Evolutionary conservation across 2,888 invertebrate genomes (phyloP).

Genomic region (Lithodes maja): DNA sequence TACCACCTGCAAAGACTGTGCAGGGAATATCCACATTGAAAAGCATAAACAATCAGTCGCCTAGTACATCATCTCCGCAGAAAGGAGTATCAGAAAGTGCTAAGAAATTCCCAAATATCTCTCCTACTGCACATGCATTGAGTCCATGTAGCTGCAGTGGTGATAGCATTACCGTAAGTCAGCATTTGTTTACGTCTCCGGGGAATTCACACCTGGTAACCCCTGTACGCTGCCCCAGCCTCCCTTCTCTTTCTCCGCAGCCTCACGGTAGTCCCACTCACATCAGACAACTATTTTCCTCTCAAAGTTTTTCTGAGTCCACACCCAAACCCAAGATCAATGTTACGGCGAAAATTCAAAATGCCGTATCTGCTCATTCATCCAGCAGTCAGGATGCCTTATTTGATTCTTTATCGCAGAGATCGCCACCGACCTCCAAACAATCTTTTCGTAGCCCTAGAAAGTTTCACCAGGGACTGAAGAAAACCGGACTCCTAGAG

Average conservation of each 20-base stretch:
- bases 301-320: background rate
- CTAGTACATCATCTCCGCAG: background rate
- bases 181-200: background rate
- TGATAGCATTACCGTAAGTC: background rate
- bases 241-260: background rate
- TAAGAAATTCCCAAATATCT: background rate
- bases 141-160: background rate
- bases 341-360: background rate
- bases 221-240: constrained; percentile 25
- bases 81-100: background rate
- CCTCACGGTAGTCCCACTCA: background rate
- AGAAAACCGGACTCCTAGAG: constrained; percentile 36
- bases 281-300: constrained; percentile 16
- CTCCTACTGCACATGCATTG: background rate
- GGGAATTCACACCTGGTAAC: background rate
- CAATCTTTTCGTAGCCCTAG: background rate
- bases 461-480: constrained; percentile 50
- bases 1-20: background rate
- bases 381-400: background rate
- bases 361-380: background rate
- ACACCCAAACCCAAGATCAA: background rate
- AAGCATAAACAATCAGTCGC: background rate
- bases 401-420: constrained; percentile 15
- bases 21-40: too few species aligned
- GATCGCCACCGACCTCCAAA: background rate